Evolutionary conservation across 2,797 vertebrate genomes (phyloP).

Genomic region (Hephaestus fuliginosus): DNA sequence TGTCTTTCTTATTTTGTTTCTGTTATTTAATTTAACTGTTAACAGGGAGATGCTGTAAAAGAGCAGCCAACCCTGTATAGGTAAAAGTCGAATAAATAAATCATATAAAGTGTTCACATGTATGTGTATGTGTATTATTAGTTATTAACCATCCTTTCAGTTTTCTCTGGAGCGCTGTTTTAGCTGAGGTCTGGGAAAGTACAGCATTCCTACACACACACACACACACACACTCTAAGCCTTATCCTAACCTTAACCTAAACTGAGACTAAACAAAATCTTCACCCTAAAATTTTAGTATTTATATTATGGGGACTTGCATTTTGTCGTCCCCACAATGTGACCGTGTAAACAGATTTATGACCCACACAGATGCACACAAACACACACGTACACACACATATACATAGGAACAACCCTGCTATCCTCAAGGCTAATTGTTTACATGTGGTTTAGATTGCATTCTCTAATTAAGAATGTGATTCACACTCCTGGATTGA

Average conservation of each 20-base stretch:
- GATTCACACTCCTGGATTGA: slow-evolving; percentile 82
- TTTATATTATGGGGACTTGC: too few relatives aligned
- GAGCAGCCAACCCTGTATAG: neutral
- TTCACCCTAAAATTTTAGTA: too few relatives aligned
- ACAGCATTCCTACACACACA: slow-evolving; percentile 37
- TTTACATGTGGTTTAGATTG: slow-evolving; percentile 77
- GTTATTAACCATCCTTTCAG: slow-evolving; percentile 26
- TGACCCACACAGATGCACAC: slow-evolving; percentile 8
- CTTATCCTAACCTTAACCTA: too few relatives aligned
- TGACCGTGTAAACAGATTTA: too few relatives aligned
- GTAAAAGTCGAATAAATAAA: neutral
- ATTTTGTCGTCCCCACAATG: too few relatives aligned
- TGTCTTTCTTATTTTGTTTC: neutral
- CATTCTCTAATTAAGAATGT: slow-evolving; percentile 76
- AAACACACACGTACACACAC: slow-evolving; percentile 27
- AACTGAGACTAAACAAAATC: too few relatives aligned
- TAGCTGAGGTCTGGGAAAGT: slow-evolving; percentile 47
- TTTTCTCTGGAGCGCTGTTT: slow-evolving; percentile 35
- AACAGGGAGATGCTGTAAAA: too few relatives aligned
- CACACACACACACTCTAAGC: slow-evolving; percentile 4
- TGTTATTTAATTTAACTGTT: neutral
- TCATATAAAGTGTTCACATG: neutral
- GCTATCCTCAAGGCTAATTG: slow-evolving; percentile 75
- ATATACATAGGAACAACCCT: slow-evolving; percentile 47
- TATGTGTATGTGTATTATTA: slow-evolving; percentile 7